These are phyloP conservation scores for Sceloporus undulatus DNA, from an alignment of 2,113 vertebrate genomes.

Conservation along the genomic window DNA sequence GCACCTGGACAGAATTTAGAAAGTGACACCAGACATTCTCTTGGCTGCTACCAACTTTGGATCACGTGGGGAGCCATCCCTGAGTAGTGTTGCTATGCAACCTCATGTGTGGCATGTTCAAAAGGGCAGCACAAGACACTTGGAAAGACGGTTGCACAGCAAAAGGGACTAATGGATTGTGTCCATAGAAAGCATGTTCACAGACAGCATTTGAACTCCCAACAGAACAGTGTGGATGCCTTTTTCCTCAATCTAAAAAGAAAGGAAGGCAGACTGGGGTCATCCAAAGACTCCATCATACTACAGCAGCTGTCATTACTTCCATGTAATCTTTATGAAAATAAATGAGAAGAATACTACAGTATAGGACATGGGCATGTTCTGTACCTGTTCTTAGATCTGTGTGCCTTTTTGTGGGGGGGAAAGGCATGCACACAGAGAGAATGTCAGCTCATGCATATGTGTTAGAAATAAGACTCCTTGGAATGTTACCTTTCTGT, in stretches of 20 bases:
- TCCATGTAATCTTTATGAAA: slow-evolving; percentile 20
- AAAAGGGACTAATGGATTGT: neutral
- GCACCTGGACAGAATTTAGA: slow-evolving; percentile 44
- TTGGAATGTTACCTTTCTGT: too few relatives aligned
- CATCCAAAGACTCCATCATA: neutral
- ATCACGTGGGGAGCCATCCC: slow-evolving; percentile 3
- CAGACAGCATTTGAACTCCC: neutral
- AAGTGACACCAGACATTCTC: slow-evolving; percentile 39
- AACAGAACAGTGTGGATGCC: neutral
- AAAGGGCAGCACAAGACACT: neutral
- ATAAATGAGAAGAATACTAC: neutral
- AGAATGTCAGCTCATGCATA: too few relatives aligned
- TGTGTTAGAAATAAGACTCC: too few relatives aligned
- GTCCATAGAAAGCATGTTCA: neutral
- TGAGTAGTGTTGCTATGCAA: slow-evolving; percentile 1
- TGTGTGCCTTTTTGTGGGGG: neutral
- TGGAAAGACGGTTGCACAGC: neutral
- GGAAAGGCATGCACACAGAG: neutral
- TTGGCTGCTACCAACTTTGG: slow-evolving; percentile 23
- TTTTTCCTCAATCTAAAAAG: neutral
- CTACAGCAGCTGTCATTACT: neutral
- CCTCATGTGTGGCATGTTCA: neutral
- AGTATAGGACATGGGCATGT: neutral
- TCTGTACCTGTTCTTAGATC: neutral
- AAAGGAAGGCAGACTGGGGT: neutral